Conservation (phyloP, 2,888 invertebrate genomes). For the Zhengitettix transpicula region DNA sequence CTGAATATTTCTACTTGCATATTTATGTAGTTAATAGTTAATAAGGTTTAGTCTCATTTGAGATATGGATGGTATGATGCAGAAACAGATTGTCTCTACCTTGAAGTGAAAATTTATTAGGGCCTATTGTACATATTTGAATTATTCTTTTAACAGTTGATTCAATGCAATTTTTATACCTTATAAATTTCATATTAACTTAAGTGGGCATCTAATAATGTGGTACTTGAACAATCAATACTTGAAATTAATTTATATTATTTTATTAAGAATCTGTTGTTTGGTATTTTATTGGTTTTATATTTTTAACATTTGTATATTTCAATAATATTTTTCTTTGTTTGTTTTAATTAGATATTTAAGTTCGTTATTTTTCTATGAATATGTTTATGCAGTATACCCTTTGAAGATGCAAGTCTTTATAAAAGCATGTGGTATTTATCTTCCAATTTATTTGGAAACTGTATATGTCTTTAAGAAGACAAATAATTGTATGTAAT, state of each 20-base stretch:
- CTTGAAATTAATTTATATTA: neutral
- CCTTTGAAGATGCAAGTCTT: neutral
- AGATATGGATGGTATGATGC: neutral
- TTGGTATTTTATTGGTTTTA: neutral
- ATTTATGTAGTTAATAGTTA: neutral
- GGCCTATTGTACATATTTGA: constrained; percentile 5
- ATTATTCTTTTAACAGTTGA: neutral
- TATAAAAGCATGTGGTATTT: neutral
- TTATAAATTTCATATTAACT: constrained; percentile 2
- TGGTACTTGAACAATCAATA: constrained; percentile 3
- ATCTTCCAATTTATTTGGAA: neutral
- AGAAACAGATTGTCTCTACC: neutral
- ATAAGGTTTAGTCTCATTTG: neutral
- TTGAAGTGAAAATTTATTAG: neutral
- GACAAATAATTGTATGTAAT: neutral
- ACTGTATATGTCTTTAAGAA: neutral
- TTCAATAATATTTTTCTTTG: constrained; percentile 5
- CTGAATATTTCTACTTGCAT: neutral
- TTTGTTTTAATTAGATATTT: constrained; percentile 9
- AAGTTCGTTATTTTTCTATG: constrained; percentile 11
- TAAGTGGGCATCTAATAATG: constrained; percentile 5
- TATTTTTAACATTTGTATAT: constrained; percentile 9
- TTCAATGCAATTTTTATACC: too few relatives aligned
- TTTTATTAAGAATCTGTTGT: neutral
- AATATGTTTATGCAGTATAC: neutral